Base-by-base conservation (phyloP, 2,113 vertebrate species). In the Melanotaenia duboulayi region DNA sequence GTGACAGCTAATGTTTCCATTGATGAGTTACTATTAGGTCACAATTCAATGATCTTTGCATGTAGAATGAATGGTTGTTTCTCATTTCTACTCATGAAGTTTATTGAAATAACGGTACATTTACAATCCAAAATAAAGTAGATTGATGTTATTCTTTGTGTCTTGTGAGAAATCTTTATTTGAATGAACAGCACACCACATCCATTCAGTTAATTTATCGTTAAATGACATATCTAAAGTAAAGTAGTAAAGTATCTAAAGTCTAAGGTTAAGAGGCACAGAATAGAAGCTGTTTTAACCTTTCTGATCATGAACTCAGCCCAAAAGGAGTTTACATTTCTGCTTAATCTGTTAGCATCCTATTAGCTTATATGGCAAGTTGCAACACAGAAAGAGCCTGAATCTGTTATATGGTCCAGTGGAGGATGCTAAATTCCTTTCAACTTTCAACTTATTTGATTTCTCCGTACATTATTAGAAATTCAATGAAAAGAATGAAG, bases 61-160 rank as follows among this genome's bases (percentile, higher is more conserved):
- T 64, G 40, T 50, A 52, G 16, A 72, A 54, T 54, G 0, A 63
- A 48, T 44, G 35, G 2, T 56, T 17, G 17, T 24, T 68, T 37
- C 25, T 50, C 12, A 23, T 35, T 75, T 25, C 32, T 32, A 5
- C 7, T 37, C 37, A 37, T 50, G 16, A 51, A 46, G 59, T 59
- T 73, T 1, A 67, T 24, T 28, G 22, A 46, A 50, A 8, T 2
- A 74, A 24, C 35, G 49, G 54, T 80, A 82, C 73, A 57, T 55
- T 68, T 40, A 77, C 6, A 77, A 28, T 46, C 50, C 16, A 17
- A 65, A 89, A 90, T 89, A 90, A 91, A 88, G 13, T 80, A 79
- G 48, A 72, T 70, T 73, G 14, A 50, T 16, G 3, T 65, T 4
- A 2, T 22, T 11, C 9, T 24, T 32, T 19, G 51, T 56, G 52